These are phyloP conservation scores for Pristis pectinata DNA, from an alignment of 2,797 vertebrate species.

Conservation along the genomic window DNA sequence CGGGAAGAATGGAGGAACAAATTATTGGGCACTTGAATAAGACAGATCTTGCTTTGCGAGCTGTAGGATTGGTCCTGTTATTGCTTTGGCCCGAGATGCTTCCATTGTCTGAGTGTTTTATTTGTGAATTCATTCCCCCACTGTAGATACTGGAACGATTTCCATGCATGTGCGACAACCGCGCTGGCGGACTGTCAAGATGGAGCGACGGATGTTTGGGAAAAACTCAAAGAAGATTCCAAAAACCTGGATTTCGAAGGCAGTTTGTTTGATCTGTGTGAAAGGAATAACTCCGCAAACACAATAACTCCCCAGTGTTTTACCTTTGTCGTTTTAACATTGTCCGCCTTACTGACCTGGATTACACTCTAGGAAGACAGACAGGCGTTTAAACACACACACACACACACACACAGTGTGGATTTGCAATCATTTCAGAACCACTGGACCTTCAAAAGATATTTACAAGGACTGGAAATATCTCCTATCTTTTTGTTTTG, in stretches of 20 bases:
- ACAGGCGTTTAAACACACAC: slow-evolving; percentile 44
- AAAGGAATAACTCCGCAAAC: slow-evolving; percentile 62
- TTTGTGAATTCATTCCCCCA: slow-evolving; percentile 42
- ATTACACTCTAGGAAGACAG: slow-evolving; percentile 60
- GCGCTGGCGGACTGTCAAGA: slow-evolving; percentile 94
- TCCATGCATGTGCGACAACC: slow-evolving; percentile 87
- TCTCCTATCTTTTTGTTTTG: background rate
- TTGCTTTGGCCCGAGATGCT: background rate
- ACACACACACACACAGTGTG: slow-evolving; percentile 63
- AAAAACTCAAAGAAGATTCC: slow-evolving; percentile 92
- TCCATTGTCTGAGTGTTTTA: background rate
- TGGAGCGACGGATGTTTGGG: slow-evolving; percentile 91
- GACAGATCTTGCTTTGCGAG: slow-evolving; percentile 40
- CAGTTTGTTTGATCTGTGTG: slow-evolving; percentile 95
- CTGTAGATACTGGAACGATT: slow-evolving; percentile 92
- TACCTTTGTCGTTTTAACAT: slow-evolving; percentile 7
- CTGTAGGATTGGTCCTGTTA: background rate
- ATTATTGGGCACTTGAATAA: background rate
- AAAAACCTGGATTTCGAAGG: slow-evolving; percentile 91
- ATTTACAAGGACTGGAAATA: background rate
- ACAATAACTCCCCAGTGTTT: background rate
- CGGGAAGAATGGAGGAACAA: background rate
- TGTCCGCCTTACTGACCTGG: slow-evolving; percentile 57
- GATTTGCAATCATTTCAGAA: slow-evolving; percentile 51
- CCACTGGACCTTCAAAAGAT: background rate